A percentile compares a stretch with the other conserved stretches of the same genome.
Evolutionary conservation across 2,797 vertebrate species (phyloP).

Genomic region (Falco biarmicus): DNA sequence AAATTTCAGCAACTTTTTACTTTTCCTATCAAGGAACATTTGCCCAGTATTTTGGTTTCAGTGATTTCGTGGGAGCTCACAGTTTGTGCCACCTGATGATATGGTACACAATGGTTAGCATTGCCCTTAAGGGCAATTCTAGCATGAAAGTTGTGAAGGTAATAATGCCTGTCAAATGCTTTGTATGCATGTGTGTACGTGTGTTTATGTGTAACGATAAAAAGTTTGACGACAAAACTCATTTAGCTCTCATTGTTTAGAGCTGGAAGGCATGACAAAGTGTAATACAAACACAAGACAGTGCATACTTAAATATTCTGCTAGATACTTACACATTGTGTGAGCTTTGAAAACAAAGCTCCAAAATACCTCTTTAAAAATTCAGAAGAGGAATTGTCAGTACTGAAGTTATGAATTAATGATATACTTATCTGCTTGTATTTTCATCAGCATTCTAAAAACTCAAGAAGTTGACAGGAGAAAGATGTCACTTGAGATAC

Average conservation of each 20-base stretch:
- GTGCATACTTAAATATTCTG: background rate
- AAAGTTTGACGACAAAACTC: background rate
- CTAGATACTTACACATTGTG: background rate
- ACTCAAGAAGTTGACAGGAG: background rate
- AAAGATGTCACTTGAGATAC: background rate
- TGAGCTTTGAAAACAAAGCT: background rate
- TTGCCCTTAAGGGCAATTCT: background rate
- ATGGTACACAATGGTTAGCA: background rate
- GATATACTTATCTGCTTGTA: background rate
- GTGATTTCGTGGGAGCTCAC: background rate
- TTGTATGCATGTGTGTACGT: background rate
- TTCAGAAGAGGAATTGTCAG: conserved; percentile 1
- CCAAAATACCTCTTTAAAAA: background rate
- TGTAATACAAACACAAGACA: background rate
- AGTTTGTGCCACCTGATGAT: background rate
- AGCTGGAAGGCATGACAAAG: background rate
- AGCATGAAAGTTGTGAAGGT: background rate
- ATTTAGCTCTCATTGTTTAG: background rate
- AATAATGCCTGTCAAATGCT: background rate
- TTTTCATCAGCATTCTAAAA: conserved; percentile 40
- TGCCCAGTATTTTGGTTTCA: background rate
- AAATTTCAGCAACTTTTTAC: background rate
- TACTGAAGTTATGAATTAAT: conserved; percentile 24
- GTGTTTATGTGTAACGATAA: background rate
- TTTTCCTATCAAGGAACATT: background rate